Evolutionary conservation across 92 coral and sea anemone genomes (phyloP).

Genomic region (Paragorgia papillata): DNA sequence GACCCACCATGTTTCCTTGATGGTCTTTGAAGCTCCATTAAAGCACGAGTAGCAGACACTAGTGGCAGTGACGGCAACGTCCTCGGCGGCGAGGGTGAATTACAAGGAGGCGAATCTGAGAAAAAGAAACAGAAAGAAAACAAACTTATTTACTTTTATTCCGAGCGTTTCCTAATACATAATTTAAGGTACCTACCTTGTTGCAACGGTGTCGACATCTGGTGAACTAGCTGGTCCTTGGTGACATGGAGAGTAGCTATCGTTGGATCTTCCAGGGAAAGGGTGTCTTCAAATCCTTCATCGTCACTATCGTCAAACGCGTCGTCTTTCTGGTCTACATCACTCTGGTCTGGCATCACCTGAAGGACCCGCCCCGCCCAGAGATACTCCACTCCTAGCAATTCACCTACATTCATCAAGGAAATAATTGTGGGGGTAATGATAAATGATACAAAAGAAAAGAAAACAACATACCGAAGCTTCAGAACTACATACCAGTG

Average conservation of each 20-base stretch:
- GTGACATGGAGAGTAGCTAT: background rate
- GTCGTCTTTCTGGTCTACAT: background rate
- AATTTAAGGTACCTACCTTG: background rate
- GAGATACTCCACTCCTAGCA: conserved; percentile 44
- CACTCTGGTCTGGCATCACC: conserved; percentile 25
- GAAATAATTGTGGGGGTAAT: too few relatives aligned
- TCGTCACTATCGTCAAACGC: conserved; percentile 5
- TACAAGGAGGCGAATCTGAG: background rate
- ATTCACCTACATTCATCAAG: conserved; percentile 15
- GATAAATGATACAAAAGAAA: conserved; percentile 4
- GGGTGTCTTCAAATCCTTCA: conserved; percentile 3
- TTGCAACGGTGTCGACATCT: conserved; percentile 1
- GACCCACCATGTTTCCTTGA: conserved; percentile 21
- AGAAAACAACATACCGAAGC: background rate
- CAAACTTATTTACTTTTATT: background rate
- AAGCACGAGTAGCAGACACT: background rate
- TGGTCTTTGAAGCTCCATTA: conserved; percentile 1
- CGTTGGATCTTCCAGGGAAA: conserved; percentile 10
- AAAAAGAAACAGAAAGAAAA: background rate
- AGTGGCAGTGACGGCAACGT: background rate
- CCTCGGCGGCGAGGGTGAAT: background rate
- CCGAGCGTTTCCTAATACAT: background rate
- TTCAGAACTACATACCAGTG: conserved; percentile 12
- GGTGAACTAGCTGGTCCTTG: background rate
- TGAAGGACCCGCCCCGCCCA: conserved; percentile 23